Conservation (phyloP, 30 jellyfish, hydroid and myxozoan genomes). For the Aurelia aurita region DNA sequence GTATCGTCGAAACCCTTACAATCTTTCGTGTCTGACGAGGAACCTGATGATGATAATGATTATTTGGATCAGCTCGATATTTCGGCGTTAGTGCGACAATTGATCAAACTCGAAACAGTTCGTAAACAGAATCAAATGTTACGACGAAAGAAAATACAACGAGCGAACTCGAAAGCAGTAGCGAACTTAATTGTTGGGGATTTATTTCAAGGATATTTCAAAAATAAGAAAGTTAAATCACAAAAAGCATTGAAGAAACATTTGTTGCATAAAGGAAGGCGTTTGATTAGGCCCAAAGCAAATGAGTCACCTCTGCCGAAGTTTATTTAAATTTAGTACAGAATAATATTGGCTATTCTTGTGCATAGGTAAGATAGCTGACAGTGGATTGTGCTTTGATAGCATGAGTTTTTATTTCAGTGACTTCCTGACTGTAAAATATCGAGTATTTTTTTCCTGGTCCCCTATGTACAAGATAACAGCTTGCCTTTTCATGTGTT, state of each 20-base stretch:
- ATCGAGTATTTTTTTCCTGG: too few species aligned
- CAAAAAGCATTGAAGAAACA: slow-evolving; percentile 71
- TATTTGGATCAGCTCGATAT: slow-evolving; percentile 63
- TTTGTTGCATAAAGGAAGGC: slow-evolving; percentile 38
- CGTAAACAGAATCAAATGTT: slow-evolving; percentile 55
- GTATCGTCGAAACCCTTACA: neutral
- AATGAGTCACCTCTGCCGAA: slow-evolving; percentile 72
- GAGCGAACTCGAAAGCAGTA: slow-evolving; percentile 41
- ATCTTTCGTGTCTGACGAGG: slow-evolving; percentile 17
- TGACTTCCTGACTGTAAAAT: too few species aligned
- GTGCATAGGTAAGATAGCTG: neutral
- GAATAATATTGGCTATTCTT: too few species aligned
- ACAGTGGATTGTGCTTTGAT: neutral
- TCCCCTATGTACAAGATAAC: too few species aligned
- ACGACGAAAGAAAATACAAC: slow-evolving; percentile 39
- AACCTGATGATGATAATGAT: slow-evolving; percentile 54
- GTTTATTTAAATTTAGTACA: neutral
- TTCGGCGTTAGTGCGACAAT: slow-evolving; percentile 68
- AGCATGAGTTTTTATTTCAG: too few species aligned
- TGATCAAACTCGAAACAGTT: slow-evolving; percentile 66
- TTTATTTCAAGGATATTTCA: slow-evolving; percentile 55
- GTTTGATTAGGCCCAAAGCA: slow-evolving; percentile 3
- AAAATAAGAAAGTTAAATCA: slow-evolving; percentile 13
- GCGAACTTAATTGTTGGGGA: slow-evolving; percentile 61
- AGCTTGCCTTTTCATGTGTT: too few species aligned